These are phyloP conservation scores for Rhabdophis nuchalis DNA, from an alignment of 2,797 vertebrate genomes.

Conservation along the genomic window DNA sequence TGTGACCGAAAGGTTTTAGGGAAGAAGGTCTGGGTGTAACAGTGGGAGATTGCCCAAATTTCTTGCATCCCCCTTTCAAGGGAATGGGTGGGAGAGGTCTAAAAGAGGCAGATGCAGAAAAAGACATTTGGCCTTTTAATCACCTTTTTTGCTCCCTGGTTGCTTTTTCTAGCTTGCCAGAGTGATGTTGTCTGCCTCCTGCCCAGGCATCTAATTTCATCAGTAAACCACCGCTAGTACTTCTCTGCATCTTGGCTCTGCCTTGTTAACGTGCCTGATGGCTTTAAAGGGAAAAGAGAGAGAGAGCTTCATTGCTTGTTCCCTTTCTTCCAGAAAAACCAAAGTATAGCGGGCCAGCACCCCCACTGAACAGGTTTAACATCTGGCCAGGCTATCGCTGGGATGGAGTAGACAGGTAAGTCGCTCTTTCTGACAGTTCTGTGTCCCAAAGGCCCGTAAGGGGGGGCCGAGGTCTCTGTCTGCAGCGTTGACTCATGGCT, in stretches of 20 bases:
- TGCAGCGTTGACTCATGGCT: not conserved
- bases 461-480: no score
- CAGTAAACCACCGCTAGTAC: no score
- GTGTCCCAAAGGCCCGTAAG: no score
- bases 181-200: no score
- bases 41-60: not conserved
- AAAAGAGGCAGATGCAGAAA: not conserved
- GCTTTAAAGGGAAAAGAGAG: not conserved
- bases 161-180: not conserved
- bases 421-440: accelerated
- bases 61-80: not conserved
- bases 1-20: not conserved
- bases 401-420: constrained; percentile 94
- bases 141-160: not conserved
- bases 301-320: not conserved
- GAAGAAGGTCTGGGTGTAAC: not conserved
- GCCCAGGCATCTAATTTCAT: not conserved
- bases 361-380: constrained; percentile 92
- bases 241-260: not conserved
- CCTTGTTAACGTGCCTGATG: not conserved
- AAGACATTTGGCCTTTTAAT: not conserved
- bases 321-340: constrained; percentile 76
- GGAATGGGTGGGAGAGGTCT: no score
- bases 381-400: constrained; percentile 92
- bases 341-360: constrained; percentile 83